A percentile compares a stretch with the other conserved stretches of the same genome.
These are phyloP conservation scores for Lanius collurio DNA, from an alignment of 2,113 vertebrate genomes.

Conservation along the genomic window DNA sequence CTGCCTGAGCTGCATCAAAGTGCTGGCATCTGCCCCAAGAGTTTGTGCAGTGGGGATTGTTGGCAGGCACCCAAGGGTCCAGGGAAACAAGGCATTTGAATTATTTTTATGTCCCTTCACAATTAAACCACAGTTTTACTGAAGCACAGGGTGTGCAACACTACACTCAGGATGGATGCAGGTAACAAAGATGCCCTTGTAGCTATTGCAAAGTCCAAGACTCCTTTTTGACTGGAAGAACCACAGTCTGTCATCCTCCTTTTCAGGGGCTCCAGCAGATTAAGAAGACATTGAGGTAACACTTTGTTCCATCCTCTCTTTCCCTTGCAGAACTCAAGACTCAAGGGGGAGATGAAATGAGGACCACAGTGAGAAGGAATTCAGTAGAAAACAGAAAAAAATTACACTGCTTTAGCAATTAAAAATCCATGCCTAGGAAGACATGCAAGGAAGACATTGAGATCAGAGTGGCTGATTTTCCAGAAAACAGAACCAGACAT, in stretches of 20 bases:
- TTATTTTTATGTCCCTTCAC: neutral
- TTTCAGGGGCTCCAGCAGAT: neutral
- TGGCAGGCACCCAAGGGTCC: neutral
- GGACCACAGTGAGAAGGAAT: neutral
- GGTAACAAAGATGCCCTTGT: neutral
- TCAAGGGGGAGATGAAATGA: neutral
- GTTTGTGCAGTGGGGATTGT: neutral
- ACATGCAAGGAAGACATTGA: slow-evolving; percentile 24
- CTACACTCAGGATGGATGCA: neutral
- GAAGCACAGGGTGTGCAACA: neutral
- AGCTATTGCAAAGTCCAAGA: neutral
- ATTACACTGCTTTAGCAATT: neutral
- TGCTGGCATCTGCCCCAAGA: neutral
- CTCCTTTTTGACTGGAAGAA: neutral
- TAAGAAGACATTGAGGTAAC: neutral
- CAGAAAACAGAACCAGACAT: neutral
- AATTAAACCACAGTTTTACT: neutral
- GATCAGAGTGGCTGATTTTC: slow-evolving; percentile 53
- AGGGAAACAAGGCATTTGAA: neutral
- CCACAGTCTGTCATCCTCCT: neutral
- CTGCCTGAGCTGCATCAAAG: neutral
- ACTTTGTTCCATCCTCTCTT: slow-evolving; percentile 6
- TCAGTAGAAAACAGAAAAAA: neutral
- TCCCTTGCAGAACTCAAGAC: slow-evolving; percentile 18
- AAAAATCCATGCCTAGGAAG: slow-evolving; percentile 18